Conservation (phyloP, 1,140 invertebrate species). For the Halotydeus destructor region DNA sequence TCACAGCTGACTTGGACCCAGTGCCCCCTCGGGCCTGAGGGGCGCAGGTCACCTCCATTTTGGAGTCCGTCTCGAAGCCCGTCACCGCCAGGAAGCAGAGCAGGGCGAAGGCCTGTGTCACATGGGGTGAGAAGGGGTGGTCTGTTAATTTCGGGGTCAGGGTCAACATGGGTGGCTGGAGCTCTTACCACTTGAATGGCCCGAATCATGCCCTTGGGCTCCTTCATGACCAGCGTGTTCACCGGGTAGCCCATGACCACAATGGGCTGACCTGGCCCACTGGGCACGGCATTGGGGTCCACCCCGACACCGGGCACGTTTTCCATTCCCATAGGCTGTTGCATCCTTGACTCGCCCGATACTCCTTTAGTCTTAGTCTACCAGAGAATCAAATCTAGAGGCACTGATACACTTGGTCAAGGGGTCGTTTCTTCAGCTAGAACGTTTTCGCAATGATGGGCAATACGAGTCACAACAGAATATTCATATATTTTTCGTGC, state of each 20-base stretch:
- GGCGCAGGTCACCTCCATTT: slow-evolving; percentile 20
- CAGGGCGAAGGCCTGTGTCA: slow-evolving; percentile 31
- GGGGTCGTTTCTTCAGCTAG: no score
- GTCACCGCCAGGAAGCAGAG: slow-evolving; percentile 35
- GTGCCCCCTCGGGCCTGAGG: background rate
- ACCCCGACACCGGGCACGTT: no score
- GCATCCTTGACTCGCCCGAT: no score
- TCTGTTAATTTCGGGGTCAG: slow-evolving; percentile 1
- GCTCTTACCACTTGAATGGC: slow-evolving; percentile 32
- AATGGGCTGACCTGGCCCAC: no score
- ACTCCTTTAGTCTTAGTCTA: no score
- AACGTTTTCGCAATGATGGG: no score
- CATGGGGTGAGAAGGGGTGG: slow-evolving; percentile 13
- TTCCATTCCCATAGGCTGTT: no score
- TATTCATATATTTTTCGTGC: no score
- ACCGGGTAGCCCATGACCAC: slow-evolving; percentile 19
- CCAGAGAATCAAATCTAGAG: no score
- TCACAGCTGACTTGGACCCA: background rate
- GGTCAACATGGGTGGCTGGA: slow-evolving; percentile 6
- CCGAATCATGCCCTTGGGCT: slow-evolving; percentile 36
- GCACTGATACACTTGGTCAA: no score
- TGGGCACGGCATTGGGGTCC: no score
- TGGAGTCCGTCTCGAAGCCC: slow-evolving; percentile 24
- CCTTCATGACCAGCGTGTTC: slow-evolving; percentile 30
- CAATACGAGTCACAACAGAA: no score